phyloP scores from a whole-genome alignment of 2,113 vertebrate genomes.

The Leucopternis melanops region DNA sequence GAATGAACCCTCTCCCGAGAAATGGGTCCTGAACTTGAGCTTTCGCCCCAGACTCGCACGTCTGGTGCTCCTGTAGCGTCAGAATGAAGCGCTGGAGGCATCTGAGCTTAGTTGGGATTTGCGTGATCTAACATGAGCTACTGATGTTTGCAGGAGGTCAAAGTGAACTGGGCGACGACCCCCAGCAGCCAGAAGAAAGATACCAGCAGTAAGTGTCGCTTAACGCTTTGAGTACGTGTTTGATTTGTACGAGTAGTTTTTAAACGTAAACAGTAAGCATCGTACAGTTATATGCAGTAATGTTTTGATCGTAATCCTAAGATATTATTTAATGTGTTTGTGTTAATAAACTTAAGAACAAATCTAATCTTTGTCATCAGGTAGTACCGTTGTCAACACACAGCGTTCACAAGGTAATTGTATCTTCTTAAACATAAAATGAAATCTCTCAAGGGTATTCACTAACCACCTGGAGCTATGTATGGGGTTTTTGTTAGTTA shows the following conservation, averaged over 20 bases:
- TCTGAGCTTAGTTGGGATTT: neutral
- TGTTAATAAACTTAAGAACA: slow-evolving; percentile 72
- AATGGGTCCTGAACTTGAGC: fast-evolving
- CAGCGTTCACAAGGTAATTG: slow-evolving; percentile 72
- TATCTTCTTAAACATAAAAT: slow-evolving; percentile 69
- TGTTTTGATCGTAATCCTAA: slow-evolving; percentile 57
- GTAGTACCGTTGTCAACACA: slow-evolving; percentile 74
- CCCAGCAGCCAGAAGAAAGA: slow-evolving; percentile 99
- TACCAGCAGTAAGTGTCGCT: slow-evolving; percentile 94
- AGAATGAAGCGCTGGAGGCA: fast-evolving
- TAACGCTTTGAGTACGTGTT: neutral
- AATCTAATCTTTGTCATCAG: slow-evolving; percentile 76
- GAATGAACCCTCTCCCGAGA: neutral
- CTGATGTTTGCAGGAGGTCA: slow-evolving; percentile 86
- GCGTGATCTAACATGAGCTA: neutral
- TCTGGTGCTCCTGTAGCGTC: neutral
- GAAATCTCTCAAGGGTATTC: slow-evolving; percentile 62
- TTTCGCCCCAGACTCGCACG: neutral
- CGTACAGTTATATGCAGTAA: slow-evolving; percentile 37
- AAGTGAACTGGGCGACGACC: slow-evolving; percentile 99
- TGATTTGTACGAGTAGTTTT: slow-evolving; percentile 35
- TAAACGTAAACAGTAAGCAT: slow-evolving; percentile 37
- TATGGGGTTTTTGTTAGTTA: slow-evolving; percentile 11
- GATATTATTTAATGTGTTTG: slow-evolving; percentile 63
- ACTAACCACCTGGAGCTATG: slow-evolving; percentile 47